Conservation (phyloP, 2,888 invertebrate species). For the Morpho deidamia region DNA sequence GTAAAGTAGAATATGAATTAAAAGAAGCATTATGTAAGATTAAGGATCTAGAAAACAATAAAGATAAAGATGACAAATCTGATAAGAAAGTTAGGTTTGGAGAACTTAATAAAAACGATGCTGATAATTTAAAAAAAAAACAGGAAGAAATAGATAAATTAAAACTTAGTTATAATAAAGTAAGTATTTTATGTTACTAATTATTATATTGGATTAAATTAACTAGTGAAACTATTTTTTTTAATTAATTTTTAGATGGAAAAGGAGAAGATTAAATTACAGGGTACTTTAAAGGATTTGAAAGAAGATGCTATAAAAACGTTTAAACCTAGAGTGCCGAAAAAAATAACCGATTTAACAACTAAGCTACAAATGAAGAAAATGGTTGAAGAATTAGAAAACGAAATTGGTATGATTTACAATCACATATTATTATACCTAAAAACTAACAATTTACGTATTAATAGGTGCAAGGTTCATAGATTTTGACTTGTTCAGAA, state of each 20-base stretch:
- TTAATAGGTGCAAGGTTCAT: no score
- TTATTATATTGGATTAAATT: neutral
- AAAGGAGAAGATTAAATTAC: constrained; percentile 82
- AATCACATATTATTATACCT: neutral
- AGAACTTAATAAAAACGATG: constrained; percentile 59
- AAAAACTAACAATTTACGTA: no score
- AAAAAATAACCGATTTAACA: constrained; percentile 84
- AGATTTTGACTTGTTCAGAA: no score
- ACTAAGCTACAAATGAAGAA: constrained; percentile 86
- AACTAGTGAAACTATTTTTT: neutral
- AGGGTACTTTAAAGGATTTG: constrained; percentile 81
- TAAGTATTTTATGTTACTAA: constrained; percentile 25
- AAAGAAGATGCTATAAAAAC: constrained; percentile 82
- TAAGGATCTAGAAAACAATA: constrained; percentile 70
- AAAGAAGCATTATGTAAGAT: constrained; percentile 78
- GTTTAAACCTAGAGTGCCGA: constrained; percentile 83
- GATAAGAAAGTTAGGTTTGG: constrained; percentile 74
- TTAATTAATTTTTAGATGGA: constrained; percentile 61
- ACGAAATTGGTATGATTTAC: constrained; percentile 82
- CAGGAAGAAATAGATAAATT: constrained; percentile 76
- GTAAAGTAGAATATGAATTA: constrained; percentile 80
- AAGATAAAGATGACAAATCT: constrained; percentile 65
- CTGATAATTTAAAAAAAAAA: constrained; percentile 58
- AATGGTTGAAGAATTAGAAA: constrained; percentile 92
- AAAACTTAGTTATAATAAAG: constrained; percentile 71